Evolutionary conservation across 2,888 invertebrate species (phyloP).

Genomic region (Vesta saturnalis): DNA sequence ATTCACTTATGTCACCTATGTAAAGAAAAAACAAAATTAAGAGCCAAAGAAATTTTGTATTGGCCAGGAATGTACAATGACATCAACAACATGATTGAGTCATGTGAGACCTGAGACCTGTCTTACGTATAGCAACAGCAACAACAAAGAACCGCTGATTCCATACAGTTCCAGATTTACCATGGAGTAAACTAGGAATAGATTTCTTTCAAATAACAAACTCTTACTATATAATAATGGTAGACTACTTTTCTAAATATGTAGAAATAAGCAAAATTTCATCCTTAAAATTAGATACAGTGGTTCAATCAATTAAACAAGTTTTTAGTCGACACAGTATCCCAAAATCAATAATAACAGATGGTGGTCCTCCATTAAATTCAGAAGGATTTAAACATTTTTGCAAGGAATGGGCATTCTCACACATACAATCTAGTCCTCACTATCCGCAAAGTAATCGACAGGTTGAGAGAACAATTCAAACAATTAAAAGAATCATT

Average conservation of each 20-base stretch:
- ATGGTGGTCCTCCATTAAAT: neutral
- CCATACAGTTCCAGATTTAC: neutral
- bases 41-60: no score
- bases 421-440: neutral
- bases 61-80: no score
- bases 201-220: no score
- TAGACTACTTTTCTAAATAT: neutral
- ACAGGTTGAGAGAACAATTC: no score
- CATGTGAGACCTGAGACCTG: neutral
- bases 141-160: neutral
- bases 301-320: neutral
- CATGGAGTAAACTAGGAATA: neutral
- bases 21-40: no score
- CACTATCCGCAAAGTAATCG: neutral
- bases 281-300: no score
- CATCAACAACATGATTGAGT: no score
- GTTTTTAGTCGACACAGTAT: neutral
- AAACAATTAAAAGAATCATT: neutral
- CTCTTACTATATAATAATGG: no score
- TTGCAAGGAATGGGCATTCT: neutral
- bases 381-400: neutral
- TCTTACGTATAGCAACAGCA: neutral
- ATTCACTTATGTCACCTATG: neutral
- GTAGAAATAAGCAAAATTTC: neutral
- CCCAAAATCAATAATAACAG: no score